Evolutionary conservation across 1,140 invertebrate genomes (phyloP).

Genomic region (Caenorhabditis tropicalis): DNA sequence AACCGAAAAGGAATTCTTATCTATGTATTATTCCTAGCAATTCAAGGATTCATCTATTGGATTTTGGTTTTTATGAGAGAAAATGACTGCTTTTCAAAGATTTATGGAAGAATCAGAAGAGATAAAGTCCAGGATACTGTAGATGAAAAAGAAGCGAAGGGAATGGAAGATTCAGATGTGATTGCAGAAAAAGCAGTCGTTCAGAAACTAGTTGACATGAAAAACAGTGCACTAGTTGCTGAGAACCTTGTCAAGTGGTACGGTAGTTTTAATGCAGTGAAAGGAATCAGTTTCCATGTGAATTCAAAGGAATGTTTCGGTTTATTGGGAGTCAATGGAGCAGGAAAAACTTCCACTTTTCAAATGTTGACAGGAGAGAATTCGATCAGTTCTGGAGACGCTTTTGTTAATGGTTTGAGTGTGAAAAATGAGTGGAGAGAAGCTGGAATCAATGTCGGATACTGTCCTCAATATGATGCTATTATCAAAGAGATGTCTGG

Average conservation of each 20-base stretch:
- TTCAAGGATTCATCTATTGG: slow-evolving; percentile 67
- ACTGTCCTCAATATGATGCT: slow-evolving; percentile 85
- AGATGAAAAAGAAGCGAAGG: background rate
- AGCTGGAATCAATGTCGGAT: slow-evolving; percentile 74
- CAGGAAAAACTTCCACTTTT: slow-evolving; percentile 89
- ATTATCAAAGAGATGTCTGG: slow-evolving; percentile 74
- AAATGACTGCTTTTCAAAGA: slow-evolving; percentile 43
- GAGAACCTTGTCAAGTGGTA: slow-evolving; percentile 8
- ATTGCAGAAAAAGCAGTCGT: slow-evolving; percentile 57
- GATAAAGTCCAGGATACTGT: background rate
- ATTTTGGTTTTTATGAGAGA: slow-evolving; percentile 58
- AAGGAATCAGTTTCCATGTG: background rate
- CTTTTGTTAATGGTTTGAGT: slow-evolving; percentile 34
- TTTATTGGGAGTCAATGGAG: slow-evolving; percentile 80
- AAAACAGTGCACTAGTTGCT: slow-evolving; percentile 50
- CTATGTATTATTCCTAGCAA: slow-evolving; percentile 57
- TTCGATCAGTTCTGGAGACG: slow-evolving; percentile 59
- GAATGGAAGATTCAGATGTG: slow-evolving; percentile 62
- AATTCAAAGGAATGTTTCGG: slow-evolving; percentile 18
- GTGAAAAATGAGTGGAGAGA: too few relatives aligned
- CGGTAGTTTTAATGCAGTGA: background rate
- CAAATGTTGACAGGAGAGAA: slow-evolving; percentile 76
- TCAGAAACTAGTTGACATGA: background rate
- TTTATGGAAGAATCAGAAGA: background rate
- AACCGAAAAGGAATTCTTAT: slow-evolving; percentile 57